Evolutionary conservation across 2,797 vertebrate species (phyloP), one percentile per base, ranked within the genome.

Genomic region (Dromococcyx pavoninus): DNA sequence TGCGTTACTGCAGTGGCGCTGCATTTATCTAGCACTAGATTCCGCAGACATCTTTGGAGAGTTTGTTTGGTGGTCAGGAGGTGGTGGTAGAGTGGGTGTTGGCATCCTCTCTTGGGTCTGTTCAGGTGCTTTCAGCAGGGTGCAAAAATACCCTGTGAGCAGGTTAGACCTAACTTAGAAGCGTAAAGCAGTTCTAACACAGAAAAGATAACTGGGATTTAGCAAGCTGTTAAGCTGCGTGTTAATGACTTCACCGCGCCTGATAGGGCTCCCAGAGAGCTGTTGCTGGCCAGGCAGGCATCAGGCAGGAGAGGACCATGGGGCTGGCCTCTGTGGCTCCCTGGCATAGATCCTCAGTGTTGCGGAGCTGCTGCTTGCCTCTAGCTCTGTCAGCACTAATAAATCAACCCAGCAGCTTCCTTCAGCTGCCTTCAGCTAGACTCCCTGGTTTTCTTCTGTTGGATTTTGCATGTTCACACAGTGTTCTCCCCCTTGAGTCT

Each of bases 381-480:
- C 30, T 1, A 1, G 33, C 44, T 75, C 69, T 75, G 57, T 21
- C 39, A 56, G 10, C 35, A 5, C 7, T 23, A 21, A 2, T 46
- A 65, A 13, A 73, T 66, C 43, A 77, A 23, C 24, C 30, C 37
- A 24, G 0, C 9, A 41, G 24, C 57, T 66, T 81, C 24, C 28
- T 35, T 13, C 6, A 28, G 24, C 88, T n/a, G 27, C 62, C 39
- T 70, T 14, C 14, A 37, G 33, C 44, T 48, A 17, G 39, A 21
- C 30, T 78, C 41, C 61, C 7, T 39, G 6, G 15, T 84, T 58
- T 64, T 23, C 9, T 53, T 12, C 44, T 18, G 3, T 41, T 72
- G 39, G 4, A 1, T 62, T 86, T 66, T 61, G 10, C 39, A 9
- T 2, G 1, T 74, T 78, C 53, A 17, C 1, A 0, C 1, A 1